Base-by-base conservation (phyloP, 2,113 vertebrate genomes). In the Halcyon senegalensis region DNA sequence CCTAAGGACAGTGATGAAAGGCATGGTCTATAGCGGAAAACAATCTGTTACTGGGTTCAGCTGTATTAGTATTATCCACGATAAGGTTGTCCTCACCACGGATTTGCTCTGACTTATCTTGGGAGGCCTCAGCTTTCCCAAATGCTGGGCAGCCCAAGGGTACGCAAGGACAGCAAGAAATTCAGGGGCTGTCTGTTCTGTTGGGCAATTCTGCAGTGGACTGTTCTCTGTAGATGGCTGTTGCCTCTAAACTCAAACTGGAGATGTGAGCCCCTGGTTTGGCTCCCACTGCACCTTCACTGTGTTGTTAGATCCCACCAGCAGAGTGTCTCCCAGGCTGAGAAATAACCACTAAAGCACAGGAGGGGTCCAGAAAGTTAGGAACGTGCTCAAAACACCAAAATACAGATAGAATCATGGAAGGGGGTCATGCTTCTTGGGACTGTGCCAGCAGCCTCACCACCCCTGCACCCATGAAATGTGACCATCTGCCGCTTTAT, bases 281-380 rank as follows among this genome's bases (percentile, higher is more conserved):
- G 75, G 28, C 31, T 91, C n/a, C 59, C 16, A 2, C 37, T 77
- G 76, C 12, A 8, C 55, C 55, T 90, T 59, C 15, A 4, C 64
- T 86, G 87, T 91, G 90, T 67, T 80, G 59, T 96, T 50, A 86
- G 37, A 51, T 96, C 55, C 63, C 76, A 86, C 96, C 92, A 95
- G 83, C 88, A 93, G 94, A 85, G 92, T 88, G 90, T 96, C 92
- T 96, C 88, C 90, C 60, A 94, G 87, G 46, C 62, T 94, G 94
- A 91, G 87, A 76, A 93, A 96, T 85, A 88, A 25, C 41, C 5
- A 7, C 59, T 39, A 2, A 31, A 50, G 67, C 84, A n/a, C 41
- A 39, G 58, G 63, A 78, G 70, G n/a, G 31, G 63, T 85, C 56
- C 15, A 16, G 46, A 80, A 70, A 43, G 17, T 58, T 88, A 33